Evolutionary conservation across 1,140 invertebrate genomes (phyloP), one percentile per base, ranked within the genome.

Genomic region (Phenacoccus solenopsis): DNA sequence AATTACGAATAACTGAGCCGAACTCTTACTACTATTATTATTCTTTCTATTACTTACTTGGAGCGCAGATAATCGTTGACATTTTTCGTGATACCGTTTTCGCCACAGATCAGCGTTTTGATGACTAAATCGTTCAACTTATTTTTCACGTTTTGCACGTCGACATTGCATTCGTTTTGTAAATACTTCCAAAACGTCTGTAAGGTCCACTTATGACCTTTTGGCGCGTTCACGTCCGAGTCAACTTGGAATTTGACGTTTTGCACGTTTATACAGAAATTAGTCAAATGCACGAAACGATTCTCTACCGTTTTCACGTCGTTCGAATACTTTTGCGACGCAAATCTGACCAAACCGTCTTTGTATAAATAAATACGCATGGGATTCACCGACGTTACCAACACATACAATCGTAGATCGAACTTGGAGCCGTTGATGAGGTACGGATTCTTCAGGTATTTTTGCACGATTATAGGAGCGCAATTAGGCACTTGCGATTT

Each of bases 181-280:
- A 94, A 80, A 76, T 91, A 90, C 0, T 82, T 80, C 85, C 90
- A 88, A 10, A 94, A 77, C 0, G 88, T 84, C 74, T 85, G 86
- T n/a, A 94, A 78, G 7, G 89, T 89, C 88, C 94, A 96, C 81
- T 96, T 96, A 77, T 94, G 91, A 0, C 92, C 93, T 69, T 88
- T 85, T 75, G 90, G 91, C 0, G 90, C 85, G 59, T 89, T 84
- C 0, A 88, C 89, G 80, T 91, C 89, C 5, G 88, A 87, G 75
- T 89, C 86, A 70, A 86, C 81, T 12, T 88, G 81, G 75, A 90
- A 94, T 69, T 89, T 88, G 64, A 87, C 82, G 75, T 90, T 93
- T 76, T 91, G 88, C 78, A 91, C 91, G 79, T 93, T 90, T n/a
- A 92, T 89, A 35, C 90, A 88, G 0, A 93, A 90, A 79, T 93